These are phyloP conservation scores for Macropus fuliginosus DNA, from an alignment of 2,797 vertebrate genomes.

Conservation along the genomic window DNA sequence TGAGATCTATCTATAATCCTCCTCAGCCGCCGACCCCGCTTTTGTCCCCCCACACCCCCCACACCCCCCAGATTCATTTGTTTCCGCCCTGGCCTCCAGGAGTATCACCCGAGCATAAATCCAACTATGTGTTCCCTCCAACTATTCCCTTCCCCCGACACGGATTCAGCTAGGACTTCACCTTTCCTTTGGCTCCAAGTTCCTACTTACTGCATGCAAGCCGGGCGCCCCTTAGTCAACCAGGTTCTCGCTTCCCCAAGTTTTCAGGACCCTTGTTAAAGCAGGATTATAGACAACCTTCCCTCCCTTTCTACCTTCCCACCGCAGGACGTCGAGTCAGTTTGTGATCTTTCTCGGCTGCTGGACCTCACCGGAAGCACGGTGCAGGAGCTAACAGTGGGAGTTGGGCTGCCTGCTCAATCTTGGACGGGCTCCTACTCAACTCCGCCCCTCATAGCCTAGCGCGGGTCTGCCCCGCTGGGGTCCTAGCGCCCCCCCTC, in stretches of 20 bases:
- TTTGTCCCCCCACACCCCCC: rapidly evolving
- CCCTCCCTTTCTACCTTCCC: not conserved
- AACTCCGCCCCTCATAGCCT: not conserved
- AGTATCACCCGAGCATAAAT: not conserved
- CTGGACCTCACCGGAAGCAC: not conserved
- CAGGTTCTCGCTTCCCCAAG: not conserved
- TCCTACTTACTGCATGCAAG: too few relatives aligned
- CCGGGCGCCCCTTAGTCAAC: not conserved
- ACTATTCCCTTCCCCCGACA: not conserved
- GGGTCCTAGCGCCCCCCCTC: not conserved
- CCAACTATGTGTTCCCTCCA: not conserved
- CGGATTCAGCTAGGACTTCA: not conserved
- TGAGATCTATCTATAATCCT: not conserved
- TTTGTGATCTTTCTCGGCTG: not conserved
- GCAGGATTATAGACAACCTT: not conserved
- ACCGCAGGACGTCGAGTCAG: not conserved
- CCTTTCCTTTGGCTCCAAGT: not conserved
- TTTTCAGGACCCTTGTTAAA: not conserved
- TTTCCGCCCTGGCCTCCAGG: not conserved
- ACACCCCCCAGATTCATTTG: not conserved
- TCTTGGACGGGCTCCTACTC: not conserved
- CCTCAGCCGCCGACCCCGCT: not conserved
- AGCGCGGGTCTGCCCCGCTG: not conserved
- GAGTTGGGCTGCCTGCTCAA: not conserved
- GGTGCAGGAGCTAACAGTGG: not conserved